Conservation (phyloP, 2,888 invertebrate species). For the Tetranychus piercei region DNA sequence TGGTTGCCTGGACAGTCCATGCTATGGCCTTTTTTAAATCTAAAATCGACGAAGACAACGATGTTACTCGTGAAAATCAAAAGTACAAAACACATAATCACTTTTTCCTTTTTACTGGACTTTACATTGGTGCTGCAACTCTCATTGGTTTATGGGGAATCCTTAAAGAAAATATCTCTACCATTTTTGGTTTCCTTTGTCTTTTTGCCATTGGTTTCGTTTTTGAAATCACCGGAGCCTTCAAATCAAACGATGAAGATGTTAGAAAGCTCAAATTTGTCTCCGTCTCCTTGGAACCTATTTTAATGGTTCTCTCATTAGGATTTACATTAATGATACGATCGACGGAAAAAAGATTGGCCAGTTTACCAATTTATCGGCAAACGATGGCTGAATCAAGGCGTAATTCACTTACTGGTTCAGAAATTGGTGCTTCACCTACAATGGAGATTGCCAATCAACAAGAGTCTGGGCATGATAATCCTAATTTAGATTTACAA, state of each 20-base stretch:
- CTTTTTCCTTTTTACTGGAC: constrained; percentile 14
- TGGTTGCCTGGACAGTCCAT: constrained; percentile 3
- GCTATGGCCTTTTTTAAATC: constrained; percentile 9
- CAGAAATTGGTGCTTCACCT: neutral
- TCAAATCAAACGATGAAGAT: constrained; percentile 9
- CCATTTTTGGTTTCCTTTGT: constrained; percentile 3
- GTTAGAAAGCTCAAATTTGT: constrained; percentile 5
- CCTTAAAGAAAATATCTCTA: constrained; percentile 5
- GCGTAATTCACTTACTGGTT: neutral
- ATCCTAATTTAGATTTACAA: neutral
- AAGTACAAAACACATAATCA: constrained; percentile 13
- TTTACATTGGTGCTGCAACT: neutral
- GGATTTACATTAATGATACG: constrained; percentile 12
- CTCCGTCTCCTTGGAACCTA: neutral
- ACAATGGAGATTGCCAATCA: neutral
- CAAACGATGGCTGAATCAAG: constrained; percentile 13
- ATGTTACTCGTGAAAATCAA: constrained; percentile 7
- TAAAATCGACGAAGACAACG: constrained; percentile 7
- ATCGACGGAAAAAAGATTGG: constrained; percentile 8
- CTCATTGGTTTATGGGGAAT: constrained; percentile 11
- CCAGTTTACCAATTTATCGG: constrained; percentile 9
- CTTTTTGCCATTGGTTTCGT: constrained; percentile 9
- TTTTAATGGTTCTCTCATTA: constrained; percentile 3
- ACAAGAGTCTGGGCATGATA: constrained; percentile 1
- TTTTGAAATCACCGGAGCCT: constrained; percentile 12